Conservation (phyloP, 2,888 invertebrate genomes). For the Pristionchus arcanus region DNA sequence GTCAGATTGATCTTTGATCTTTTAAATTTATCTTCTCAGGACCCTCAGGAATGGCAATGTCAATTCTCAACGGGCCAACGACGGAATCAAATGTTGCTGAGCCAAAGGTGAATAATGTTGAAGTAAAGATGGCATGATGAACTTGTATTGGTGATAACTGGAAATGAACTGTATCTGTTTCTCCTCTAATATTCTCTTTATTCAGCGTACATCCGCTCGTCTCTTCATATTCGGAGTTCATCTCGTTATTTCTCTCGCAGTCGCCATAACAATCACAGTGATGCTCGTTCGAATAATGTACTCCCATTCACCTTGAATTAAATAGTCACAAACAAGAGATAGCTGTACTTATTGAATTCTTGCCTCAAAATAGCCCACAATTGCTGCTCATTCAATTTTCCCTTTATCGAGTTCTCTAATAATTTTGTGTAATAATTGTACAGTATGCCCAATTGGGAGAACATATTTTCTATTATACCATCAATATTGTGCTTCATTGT, state of each 20-base stretch:
- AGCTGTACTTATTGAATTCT: slow-evolving; percentile 6
- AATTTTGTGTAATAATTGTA: slow-evolving; percentile 24
- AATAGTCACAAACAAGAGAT: not conserved
- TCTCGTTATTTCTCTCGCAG: slow-evolving; percentile 65
- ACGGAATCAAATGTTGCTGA: slow-evolving; percentile 60
- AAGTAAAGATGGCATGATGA: too few species aligned
- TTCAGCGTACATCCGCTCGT: slow-evolving; percentile 62
- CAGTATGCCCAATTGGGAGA: not conserved
- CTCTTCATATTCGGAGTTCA: slow-evolving; percentile 65
- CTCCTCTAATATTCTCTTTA: not conserved
- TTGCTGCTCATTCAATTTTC: not conserved
- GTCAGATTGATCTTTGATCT: not conserved
- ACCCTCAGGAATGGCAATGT: slow-evolving; percentile 68
- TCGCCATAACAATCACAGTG: slow-evolving; percentile 65
- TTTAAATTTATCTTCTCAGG: slow-evolving; percentile 61
- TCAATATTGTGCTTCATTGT: not conserved
- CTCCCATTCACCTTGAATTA: slow-evolving; percentile 60
- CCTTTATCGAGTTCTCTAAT: slow-evolving; percentile 19
- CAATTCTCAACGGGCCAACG: slow-evolving; percentile 65
- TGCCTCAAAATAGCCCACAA: not conserved
- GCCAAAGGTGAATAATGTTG: slow-evolving; percentile 58
- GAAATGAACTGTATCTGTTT: not conserved
- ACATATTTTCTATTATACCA: not conserved
- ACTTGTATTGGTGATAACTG: too few species aligned
- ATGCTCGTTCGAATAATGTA: slow-evolving; percentile 67